Base-by-base conservation (phyloP, 2,113 vertebrate species). In the Eulemur rufifrons region DNA sequence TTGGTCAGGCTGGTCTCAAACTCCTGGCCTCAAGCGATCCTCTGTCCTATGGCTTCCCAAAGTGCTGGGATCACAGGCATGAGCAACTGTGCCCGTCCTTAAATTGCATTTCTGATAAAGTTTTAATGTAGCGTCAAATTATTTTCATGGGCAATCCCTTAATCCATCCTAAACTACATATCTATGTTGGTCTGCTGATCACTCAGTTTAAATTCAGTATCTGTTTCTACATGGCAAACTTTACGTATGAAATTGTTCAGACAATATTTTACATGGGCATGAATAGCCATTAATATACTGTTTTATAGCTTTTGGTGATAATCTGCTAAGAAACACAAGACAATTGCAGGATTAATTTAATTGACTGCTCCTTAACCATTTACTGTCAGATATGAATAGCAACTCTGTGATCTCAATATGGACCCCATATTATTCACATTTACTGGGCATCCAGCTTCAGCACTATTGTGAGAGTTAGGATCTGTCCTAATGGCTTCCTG, bases 121-220 rank as follows among this genome's bases (percentile, higher is more conserved):
- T 5, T 86, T 84, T 95, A 15, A 42, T 50, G 39, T 10, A 82
- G 37, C 73, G 59, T 39, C 37, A 93, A 71, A 37, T 83, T 59
- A 37, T 77, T 95, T 96, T 71, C 90, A 90, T 73, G 66, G 29
- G 37, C 63, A 91, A 87, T 86, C 25, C 20, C 80, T 52, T 95
- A 93, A 64, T 78, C 34, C 15, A 82, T 14, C 23, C 52, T 45
- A 76, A 95, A 86, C 17, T 77, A 77, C 20, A 83, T 39, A 86
- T 42, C 8, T 73, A 47, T 12, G n/a, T 9, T 71, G 50, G 47
- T 92, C 12, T 85, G 15, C 50, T 78, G 34, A 85, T 85, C 68
- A 66, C n/a, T 69, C 18, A 39, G 73, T 73, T 69, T 71, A 91
- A 91, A 88, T 66, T 93, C 39, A 66, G 1, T 78, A 71, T 39